Base-by-base conservation (phyloP, 2,113 vertebrate genomes). In the Fulmarus glacialis region DNA sequence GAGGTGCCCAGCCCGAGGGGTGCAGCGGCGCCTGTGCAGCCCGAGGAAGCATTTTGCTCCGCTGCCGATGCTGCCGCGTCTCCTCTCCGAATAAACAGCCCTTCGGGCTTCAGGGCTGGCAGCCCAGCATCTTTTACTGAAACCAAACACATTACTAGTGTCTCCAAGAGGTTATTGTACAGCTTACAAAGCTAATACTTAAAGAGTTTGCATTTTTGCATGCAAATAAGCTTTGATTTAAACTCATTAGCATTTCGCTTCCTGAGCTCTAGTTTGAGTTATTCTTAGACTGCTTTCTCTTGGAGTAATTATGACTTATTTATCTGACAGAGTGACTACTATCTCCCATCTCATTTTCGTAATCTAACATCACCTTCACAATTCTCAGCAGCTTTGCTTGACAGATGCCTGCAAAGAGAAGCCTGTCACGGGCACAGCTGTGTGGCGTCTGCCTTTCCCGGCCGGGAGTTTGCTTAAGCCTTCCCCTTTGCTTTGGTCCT, bases 151-250 rank as follows among this genome's bases (percentile, higher is more conserved):
- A 7, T 15, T 18, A 5, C 66, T 2, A 0, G 63, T 16, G 29
- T 55, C 91, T 95, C 78, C 59, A 12, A 59, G 86, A 87, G 81
- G 88, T 77, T 84, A 74, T 2, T 66, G 75, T 9, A 5, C 56
- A 58, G 82, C 79, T 83, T 29, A n/a, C 75, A 71, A 87, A 91
- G 75, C 82, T 75, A 60, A 82, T 86, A 85, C 77, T 71, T 36
- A 3, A 50, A 77, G 83, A 67, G 75, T 67, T 82, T 74, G 56
- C 59, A 26, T 87, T 52, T 55, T 67, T 30, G 43, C 83, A 95
- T 91, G 80, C 92, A 95, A 79, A 97, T 82, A 82, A 95, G 91
- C 72, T 92, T 91, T 95, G 90, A 87, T 87, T 95, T 74, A 23
- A 71, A 56, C 70, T 93, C 87, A 82, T 91, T 53, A 89, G 34